Conservation (phyloP, 1,140 invertebrate genomes). For the Neoseiulus cucumeris region DNA sequence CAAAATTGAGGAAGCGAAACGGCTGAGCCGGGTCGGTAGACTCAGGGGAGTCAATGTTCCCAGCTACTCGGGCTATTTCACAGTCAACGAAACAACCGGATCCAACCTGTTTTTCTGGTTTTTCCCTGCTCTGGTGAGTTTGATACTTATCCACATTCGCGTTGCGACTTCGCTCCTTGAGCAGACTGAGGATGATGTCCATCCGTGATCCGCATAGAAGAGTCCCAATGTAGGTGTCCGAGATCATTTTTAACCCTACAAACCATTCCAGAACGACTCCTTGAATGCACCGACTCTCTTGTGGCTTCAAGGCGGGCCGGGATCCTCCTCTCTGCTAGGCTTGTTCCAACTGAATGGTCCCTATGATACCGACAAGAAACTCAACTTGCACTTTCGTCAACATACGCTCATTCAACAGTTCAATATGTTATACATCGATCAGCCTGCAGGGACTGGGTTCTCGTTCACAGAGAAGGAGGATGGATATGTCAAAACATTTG, state of each 20-base stretch:
- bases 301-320: slow-evolving; percentile 72
- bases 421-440: slow-evolving; percentile 62
- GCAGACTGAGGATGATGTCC: no score
- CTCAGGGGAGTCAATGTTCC: neutral
- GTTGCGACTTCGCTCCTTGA: no score
- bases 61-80: slow-evolving; percentile 19
- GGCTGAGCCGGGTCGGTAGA: neutral
- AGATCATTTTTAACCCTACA: no score
- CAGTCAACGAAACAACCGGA: slow-evolving; percentile 18
- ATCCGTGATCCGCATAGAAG: no score
- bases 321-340: slow-evolving; percentile 52
- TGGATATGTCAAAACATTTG: slow-evolving; percentile 26
- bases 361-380: slow-evolving; percentile 28
- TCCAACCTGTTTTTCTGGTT: slow-evolving; percentile 22
- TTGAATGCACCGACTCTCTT: slow-evolving; percentile 42
- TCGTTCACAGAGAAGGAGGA: slow-evolving; percentile 18
- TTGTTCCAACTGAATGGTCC: slow-evolving; percentile 64
- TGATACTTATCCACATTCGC: neutral
- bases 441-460: slow-evolving; percentile 50
- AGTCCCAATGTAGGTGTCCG: no score
- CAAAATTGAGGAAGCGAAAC: neutral
- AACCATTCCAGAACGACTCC: slow-evolving; percentile 11
- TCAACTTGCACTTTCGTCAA: slow-evolving; percentile 35
- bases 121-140: slow-evolving; percentile 19
- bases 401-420: slow-evolving; percentile 53